phyloP scores from a whole-genome alignment of 1,140 invertebrate genomes.

The Orchestia grillus region DNA sequence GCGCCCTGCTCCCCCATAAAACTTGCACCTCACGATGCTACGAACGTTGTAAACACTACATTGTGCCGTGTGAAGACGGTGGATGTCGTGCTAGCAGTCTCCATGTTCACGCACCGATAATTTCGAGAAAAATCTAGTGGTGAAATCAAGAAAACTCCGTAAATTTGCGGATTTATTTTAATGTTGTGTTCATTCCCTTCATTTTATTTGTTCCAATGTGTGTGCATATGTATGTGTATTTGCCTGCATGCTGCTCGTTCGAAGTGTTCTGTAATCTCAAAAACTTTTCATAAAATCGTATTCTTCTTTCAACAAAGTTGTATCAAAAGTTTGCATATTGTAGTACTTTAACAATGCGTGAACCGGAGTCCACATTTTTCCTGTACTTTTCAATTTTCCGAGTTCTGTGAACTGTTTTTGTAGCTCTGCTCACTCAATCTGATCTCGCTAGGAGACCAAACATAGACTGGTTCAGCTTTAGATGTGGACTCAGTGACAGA shows the following conservation, averaged over 20 bases:
- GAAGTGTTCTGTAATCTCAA: no score
- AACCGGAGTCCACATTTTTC: not conserved
- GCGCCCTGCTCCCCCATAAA: not conserved
- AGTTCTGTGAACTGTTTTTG: not conserved
- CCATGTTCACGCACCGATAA: not conserved
- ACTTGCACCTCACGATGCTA: not conserved
- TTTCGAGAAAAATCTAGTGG: not conserved
- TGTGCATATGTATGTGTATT: no score
- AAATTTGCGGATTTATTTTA: not conserved
- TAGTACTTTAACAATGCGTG: not conserved
- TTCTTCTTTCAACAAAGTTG: no score
- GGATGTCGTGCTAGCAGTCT: not conserved
- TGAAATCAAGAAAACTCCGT: not conserved
- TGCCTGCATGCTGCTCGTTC: no score
- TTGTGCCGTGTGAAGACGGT: not conserved
- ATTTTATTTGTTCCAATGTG: not conserved
- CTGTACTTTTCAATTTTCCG: not conserved
- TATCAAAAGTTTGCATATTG: not conserved
- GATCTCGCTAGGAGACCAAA: not conserved
- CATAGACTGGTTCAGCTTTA: not conserved
- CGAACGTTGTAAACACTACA: not conserved
- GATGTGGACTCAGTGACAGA: not conserved
- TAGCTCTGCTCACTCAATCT: not conserved
- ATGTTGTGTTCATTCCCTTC: not conserved
- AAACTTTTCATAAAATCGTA: no score